Conservation (phyloP, 2,888 invertebrate species). For the Fissipunctia ypsillon region DNA sequence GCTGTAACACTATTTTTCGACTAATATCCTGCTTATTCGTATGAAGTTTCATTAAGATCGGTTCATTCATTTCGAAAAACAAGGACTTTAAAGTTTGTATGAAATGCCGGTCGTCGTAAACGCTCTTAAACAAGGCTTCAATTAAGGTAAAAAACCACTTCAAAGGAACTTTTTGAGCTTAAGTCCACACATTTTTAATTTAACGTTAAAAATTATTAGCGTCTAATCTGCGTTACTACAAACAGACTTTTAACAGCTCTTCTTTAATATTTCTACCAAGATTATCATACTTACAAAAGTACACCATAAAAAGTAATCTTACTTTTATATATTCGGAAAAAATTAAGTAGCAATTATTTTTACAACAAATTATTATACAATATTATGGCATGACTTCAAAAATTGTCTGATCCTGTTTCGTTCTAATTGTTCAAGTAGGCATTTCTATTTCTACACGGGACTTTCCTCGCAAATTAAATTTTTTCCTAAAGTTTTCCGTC, state of each 20-base stretch:
- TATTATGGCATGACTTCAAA: not conserved
- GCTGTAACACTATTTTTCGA: no score
- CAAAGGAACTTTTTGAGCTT: not conserved
- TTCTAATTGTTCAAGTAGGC: not conserved
- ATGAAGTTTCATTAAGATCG: no score
- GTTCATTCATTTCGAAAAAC: no score
- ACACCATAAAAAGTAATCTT: not conserved
- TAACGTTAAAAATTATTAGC: not conserved
- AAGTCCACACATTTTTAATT: not conserved
- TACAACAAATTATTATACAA: no score
- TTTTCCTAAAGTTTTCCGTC: not conserved
- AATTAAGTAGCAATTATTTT: not conserved
- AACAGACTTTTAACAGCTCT: not conserved
- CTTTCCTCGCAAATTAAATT: constrained; percentile 29
- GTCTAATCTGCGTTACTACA: not conserved
- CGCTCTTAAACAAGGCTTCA: no score
- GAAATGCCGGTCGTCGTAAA: no score
- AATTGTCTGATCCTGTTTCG: not conserved
- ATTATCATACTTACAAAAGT: not conserved
- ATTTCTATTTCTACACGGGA: not conserved
- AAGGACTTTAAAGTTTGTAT: no score
- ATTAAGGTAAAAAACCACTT: not conserved
- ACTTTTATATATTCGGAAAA: not conserved
- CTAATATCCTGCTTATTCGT: no score
- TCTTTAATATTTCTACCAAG: not conserved